Base-by-base conservation (phyloP, 2,797 vertebrate genomes). In the Bovichtus variegatus region DNA sequence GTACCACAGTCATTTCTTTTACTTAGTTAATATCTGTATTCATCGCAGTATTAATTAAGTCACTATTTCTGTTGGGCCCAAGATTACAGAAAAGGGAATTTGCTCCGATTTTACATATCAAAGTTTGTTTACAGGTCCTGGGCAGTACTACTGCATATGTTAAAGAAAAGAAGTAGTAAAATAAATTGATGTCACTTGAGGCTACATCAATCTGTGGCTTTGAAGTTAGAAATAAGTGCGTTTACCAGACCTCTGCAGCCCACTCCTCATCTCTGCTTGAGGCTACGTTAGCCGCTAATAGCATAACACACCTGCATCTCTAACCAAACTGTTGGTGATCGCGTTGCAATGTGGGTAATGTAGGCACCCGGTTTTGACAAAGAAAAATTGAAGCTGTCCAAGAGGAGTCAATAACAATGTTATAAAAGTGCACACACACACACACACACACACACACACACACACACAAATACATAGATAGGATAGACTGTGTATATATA, bases 301-400 rank as follows among this genome's bases (percentile, higher is more conserved):
- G 29, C 29, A 53, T 43, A 27, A 41, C 36, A 61, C 18, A 9
- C 21, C 40, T 7, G 27, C 43, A 49, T 69, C 23, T 76, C 34
- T 9, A 4, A 65, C 31, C 10, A 3, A 72, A 75, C 67, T 49
- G 23, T 64, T 38, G 25, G 51, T 7, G 5, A 29, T 43, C 21
- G 6, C 9, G 46, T 75, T 83, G 63, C 25, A 31, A 41, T 68
- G 46, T 67, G 31, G 51, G 41, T 44, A 70, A 71, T 38, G 50
- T 21, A 38, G 49, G 55, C 10, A 5, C 18, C 57, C 13, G 21
- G 5, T 67, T 60, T 70, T 46, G 47, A 51, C 36, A 54, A 58
- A 78, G 47, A 55, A 4, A n/a, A n/a, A n/a, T n/a, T n/a, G n/a
- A n/a, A n/a, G n/a, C n/a, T n/a, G n/a, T n/a, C n/a, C n/a, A n/a